Evolutionary conservation across 2,113 vertebrate genomes (phyloP).

Genomic region (Laterallus jamaicensis): DNA sequence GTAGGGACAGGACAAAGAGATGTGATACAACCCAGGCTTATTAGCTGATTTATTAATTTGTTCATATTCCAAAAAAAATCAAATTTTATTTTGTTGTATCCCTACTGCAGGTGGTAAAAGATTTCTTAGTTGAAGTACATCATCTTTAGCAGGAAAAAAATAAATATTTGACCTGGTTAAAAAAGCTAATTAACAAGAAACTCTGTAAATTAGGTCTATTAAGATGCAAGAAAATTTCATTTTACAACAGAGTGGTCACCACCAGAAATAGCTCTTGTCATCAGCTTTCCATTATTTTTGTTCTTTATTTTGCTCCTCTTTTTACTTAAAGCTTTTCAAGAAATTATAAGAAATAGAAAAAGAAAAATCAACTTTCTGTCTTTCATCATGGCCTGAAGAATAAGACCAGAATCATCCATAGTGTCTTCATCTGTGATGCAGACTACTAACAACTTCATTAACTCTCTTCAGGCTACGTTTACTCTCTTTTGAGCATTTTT

Average conservation of each 20-base stretch:
- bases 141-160: background rate
- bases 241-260: background rate
- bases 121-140: background rate
- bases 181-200: background rate
- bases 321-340: background rate
- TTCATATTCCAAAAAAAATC: fast-evolving
- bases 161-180: background rate
- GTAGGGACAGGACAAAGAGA: background rate
- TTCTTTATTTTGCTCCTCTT: background rate
- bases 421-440: background rate
- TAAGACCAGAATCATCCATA: background rate
- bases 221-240: background rate
- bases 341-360: background rate
- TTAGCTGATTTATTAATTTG: background rate
- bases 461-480: background rate
- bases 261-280: background rate
- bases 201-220: background rate
- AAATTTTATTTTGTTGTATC: background rate
- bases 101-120: background rate
- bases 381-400: slow-evolving; percentile 3
- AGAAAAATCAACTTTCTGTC: background rate
- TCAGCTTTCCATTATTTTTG: background rate
- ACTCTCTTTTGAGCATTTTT: background rate
- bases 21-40: background rate
- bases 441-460: background rate